Base-by-base conservation (phyloP, 2,888 invertebrate species). In the Harpagoxenus sublaevis region DNA sequence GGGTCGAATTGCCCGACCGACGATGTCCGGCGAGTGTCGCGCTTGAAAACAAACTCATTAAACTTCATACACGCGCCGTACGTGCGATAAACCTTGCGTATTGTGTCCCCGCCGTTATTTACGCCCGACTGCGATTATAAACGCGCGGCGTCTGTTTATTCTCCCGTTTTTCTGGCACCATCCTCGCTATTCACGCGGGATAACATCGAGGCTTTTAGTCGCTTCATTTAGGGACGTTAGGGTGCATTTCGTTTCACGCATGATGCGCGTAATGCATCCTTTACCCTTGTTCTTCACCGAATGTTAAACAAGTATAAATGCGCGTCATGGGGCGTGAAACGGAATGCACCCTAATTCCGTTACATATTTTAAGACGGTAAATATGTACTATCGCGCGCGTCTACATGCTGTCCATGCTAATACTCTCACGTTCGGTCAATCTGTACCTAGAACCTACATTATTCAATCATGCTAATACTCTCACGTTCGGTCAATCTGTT, bases 11-110 rank as follows among this genome's bases (percentile, higher is more conserved):
- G 18, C 5, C 3, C 45, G 28, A 12, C 3, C 45, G 28, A 12
- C 53, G 77, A n/a, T 53, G 42, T 10, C 15, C 15, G n/a, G 10
- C 55, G 31, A 53, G n/a, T n/a, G 35, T 71, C 66, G 31, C 39
- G 53, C 53, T 63, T 28, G 63, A 62, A 84, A 84, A 84, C 53
- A 84, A 75, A 84, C 70, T 84, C 70, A 57, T 84, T 84, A 84
- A 79, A 23, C 23, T 23, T 23, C 23, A 23, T 23, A 23, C 62
- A 62, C 68, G 53, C 57, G 42, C 57, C 60, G 35, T 42, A 60
- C 65, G 74, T 42, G 68, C 65, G 74, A 68, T 83, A 74, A 74
- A 82, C 31, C 53, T n/a, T 31, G 35, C 28, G 42, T 66, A 51
- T 65, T 63, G 45, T 66, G 39, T 66, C 48, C n/a, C 35, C 42